phyloP scores from a whole-genome alignment of 2,888 invertebrate species.

The Cenopis cana region DNA sequence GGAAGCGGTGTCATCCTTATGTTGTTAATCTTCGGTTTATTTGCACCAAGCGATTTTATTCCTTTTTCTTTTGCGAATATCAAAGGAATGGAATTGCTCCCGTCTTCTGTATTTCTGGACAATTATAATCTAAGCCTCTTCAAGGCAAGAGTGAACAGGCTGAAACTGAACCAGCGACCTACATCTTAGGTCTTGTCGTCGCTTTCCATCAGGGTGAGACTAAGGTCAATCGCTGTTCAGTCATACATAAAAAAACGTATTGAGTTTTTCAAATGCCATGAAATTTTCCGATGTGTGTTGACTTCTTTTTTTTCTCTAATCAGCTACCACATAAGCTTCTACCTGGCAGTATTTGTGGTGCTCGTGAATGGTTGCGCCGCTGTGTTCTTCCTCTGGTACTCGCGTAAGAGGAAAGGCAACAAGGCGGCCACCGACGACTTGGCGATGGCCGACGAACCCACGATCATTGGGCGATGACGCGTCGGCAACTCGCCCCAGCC shows the following conservation, averaged over 20 bases:
- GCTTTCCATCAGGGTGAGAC: too few relatives aligned
- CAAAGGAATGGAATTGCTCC: too few relatives aligned
- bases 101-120: too few relatives aligned
- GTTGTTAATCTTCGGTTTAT: too few relatives aligned
- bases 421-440: slow-evolving; percentile 93
- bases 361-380: slow-evolving; percentile 88
- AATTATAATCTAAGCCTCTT: too few relatives aligned
- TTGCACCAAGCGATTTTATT: too few relatives aligned
- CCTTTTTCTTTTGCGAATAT: too few relatives aligned
- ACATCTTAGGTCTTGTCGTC: too few relatives aligned
- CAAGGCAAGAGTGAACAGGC: too few relatives aligned
- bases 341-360: slow-evolving; percentile 92
- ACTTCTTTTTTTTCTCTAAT: slow-evolving; percentile 20
- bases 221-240: too few relatives aligned
- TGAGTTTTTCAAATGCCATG: neutral
- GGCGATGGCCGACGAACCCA: slow-evolving; percentile 94
- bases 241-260: too few relatives aligned
- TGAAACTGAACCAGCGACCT: neutral
- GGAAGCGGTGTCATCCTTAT: too few relatives aligned
- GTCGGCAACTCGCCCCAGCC: slow-evolving; percentile 55
- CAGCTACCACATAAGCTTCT: slow-evolving; percentile 90
- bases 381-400: slow-evolving; percentile 91
- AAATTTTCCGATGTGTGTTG: neutral
- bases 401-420: slow-evolving; percentile 93
- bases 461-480: slow-evolving; percentile 89